Evolutionary conservation across 1,140 invertebrate species (phyloP).

Genomic region (Hestina assimilis): DNA sequence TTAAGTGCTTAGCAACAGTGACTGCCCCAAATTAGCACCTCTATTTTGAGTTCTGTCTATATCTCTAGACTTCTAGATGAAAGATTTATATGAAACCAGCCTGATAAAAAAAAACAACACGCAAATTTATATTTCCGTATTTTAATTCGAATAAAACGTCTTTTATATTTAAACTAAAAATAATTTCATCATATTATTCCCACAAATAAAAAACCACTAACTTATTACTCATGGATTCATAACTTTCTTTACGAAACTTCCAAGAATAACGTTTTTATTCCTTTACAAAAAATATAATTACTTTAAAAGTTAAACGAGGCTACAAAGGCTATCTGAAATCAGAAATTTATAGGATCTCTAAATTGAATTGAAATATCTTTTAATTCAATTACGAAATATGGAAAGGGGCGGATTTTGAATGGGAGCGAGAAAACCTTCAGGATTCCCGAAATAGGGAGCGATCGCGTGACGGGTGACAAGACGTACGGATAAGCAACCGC

Average conservation of each 20-base stretch:
- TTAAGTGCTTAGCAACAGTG: too few species aligned
- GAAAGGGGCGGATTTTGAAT: constrained; percentile 25
- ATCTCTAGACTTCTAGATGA: too few species aligned
- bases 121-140: not conserved
- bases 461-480: constrained; percentile 67
- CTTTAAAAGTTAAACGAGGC: not conserved
- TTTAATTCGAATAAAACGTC: too few species aligned
- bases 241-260: too few species aligned
- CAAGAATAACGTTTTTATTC: not conserved
- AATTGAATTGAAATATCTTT: constrained; percentile 21
- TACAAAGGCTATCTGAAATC: not conserved
- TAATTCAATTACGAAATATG: constrained; percentile 33
- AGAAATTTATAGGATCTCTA: constrained; percentile 12
- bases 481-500: constrained; percentile 59
- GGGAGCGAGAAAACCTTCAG: constrained; percentile 46
- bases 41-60: too few species aligned
- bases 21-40: too few species aligned
- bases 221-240: too few species aligned
- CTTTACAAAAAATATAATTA: not conserved
- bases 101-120: not conserved
- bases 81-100: too few species aligned
- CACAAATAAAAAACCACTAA: too few species aligned
- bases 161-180: too few species aligned
- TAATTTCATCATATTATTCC: too few species aligned
- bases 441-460: constrained; percentile 48